A percentile compares a stretch with the other conserved stretches of the same genome.
phyloP scores from a whole-genome alignment of 1,140 invertebrate species.

The Ctenoplectra terminalis region DNA sequence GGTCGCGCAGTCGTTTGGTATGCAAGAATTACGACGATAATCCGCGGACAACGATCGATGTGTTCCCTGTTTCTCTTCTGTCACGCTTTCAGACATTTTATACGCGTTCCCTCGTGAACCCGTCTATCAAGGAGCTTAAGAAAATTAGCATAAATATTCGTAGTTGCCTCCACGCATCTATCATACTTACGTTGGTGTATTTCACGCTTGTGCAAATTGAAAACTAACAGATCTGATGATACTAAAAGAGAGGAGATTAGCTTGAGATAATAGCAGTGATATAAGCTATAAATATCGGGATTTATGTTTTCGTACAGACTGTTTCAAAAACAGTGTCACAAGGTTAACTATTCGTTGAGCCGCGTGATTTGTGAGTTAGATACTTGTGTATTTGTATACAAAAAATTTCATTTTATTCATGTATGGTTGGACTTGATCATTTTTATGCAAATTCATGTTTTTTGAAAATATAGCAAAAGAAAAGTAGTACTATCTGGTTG shows the following conservation, averaged over 20 bases:
- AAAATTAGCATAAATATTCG: conserved; percentile 56
- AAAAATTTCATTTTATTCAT: too few relatives aligned
- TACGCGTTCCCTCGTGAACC: conserved; percentile 7
- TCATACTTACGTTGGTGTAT: conserved; percentile 32
- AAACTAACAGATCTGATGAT: conserved; percentile 35
- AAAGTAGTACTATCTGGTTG: too few relatives aligned
- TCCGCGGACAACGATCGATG: conserved; percentile 50
- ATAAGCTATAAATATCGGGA: background rate
- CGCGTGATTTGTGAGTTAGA: too few relatives aligned
- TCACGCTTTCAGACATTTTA: conserved; percentile 40
- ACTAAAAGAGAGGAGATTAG: conserved; percentile 3
- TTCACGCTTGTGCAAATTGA: conserved; percentile 33
- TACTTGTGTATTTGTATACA: too few relatives aligned
- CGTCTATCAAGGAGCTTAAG: conserved; percentile 48
- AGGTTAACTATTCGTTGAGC: background rate
- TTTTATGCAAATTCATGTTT: too few relatives aligned
- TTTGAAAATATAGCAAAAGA: too few relatives aligned
- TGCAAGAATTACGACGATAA: conserved; percentile 43
- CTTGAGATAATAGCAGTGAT: background rate
- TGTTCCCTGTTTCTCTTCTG: conserved; percentile 39
- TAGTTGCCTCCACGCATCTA: conserved; percentile 29
- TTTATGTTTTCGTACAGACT: background rate
- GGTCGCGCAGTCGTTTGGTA: conserved; percentile 23
- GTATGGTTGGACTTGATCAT: too few relatives aligned
- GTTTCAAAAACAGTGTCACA: background rate